phyloP scores from a whole-genome alignment of 2,888 invertebrate genomes.

The Ectropis crepuscularia region DNA sequence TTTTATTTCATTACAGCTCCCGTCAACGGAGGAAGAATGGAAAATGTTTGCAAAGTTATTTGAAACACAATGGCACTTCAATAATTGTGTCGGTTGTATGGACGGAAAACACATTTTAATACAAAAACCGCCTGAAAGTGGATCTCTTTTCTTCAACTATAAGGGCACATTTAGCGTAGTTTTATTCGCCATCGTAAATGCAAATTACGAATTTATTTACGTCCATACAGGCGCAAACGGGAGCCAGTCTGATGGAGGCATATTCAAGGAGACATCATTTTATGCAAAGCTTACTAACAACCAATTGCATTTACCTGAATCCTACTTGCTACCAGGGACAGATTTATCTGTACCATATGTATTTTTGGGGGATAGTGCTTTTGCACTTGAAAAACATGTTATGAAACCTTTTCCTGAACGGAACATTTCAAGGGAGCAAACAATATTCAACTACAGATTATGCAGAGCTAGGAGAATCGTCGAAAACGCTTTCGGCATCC shows the following conservation, averaged over 20 bases:
- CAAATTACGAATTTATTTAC: slow-evolving; percentile 40
- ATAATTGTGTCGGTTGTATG: slow-evolving; percentile 37
- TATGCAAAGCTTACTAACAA: slow-evolving; percentile 2
- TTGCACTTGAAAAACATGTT: slow-evolving; percentile 25
- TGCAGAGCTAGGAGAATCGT: slow-evolving; percentile 13
- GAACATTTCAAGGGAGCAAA: slow-evolving; percentile 1
- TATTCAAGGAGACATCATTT: slow-evolving; percentile 25
- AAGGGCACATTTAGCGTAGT: slow-evolving; percentile 42
- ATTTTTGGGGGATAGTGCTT: slow-evolving; percentile 37
- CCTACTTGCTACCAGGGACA: slow-evolving; percentile 9
- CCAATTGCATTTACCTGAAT: slow-evolving; percentile 6
- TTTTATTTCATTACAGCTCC: slow-evolving; percentile 4
- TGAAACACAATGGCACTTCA: slow-evolving; percentile 37
- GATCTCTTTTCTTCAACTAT: slow-evolving; percentile 42
- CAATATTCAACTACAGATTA: slow-evolving; percentile 10
- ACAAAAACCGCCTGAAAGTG: slow-evolving; percentile 36
- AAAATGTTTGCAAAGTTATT: not conserved
- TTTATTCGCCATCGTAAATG: slow-evolving; percentile 38
- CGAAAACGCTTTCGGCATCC: slow-evolving; percentile 26
- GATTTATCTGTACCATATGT: slow-evolving; percentile 25
- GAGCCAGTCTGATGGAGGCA: slow-evolving; percentile 23
- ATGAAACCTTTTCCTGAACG: slow-evolving; percentile 32
- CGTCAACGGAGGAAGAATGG: slow-evolving; percentile 4
- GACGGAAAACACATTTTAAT: slow-evolving; percentile 45
- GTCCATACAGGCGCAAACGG: slow-evolving; percentile 38